Evolutionary conservation across 2,797 vertebrate species (phyloP).

Genomic region (Siniperca obscura): DNA sequence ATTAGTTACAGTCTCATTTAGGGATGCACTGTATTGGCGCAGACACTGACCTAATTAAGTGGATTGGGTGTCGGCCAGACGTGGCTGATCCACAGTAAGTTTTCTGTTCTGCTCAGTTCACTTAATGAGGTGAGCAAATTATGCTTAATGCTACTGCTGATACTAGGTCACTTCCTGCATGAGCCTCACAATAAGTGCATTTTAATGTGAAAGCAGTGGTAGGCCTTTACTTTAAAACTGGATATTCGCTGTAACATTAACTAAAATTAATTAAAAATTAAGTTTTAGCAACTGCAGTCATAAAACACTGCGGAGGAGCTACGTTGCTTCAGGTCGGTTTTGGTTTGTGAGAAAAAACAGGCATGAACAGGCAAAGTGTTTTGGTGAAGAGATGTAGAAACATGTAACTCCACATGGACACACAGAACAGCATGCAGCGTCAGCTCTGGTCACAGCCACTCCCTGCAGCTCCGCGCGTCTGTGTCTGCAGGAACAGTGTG

Average conservation of each 20-base stretch:
- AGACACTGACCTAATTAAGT: background rate
- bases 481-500: conserved; percentile 10
- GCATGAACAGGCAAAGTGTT: too few relatives aligned
- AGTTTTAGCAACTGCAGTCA: background rate
- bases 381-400: background rate
- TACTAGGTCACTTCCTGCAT: background rate
- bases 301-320: background rate
- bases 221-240: background rate
- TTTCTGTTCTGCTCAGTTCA: background rate
- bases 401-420: too few relatives aligned
- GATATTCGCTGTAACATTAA: background rate
- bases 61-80: too few relatives aligned
- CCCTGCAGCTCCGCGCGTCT: background rate
- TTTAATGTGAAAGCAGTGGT: background rate
- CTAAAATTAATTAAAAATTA: background rate
- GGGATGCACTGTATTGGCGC: background rate
- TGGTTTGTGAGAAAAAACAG: background rate
- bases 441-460: background rate
- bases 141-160: background rate
- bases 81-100: background rate
- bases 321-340: background rate
- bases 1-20: background rate
- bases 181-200: background rate
- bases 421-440: background rate
- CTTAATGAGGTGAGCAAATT: background rate